These are phyloP conservation scores for Trichosurus vulpecula DNA, from an alignment of 2,797 vertebrate genomes.

Conservation along the genomic window DNA sequence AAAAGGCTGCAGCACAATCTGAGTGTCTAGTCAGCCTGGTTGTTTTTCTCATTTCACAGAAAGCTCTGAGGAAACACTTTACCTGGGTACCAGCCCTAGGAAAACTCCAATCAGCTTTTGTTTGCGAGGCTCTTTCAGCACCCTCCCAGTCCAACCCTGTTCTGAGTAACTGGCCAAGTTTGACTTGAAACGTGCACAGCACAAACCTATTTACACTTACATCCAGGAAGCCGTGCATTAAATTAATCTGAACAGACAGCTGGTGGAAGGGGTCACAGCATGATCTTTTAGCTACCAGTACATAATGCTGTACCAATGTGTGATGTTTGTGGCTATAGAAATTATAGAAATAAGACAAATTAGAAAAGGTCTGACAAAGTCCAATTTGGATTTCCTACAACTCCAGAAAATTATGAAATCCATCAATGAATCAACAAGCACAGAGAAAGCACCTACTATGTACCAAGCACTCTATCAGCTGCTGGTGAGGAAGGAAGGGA, in stretches of 20 bases:
- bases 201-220: not conserved
- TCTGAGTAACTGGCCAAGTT: not conserved
- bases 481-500: not conserved
- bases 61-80: not conserved
- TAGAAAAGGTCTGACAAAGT: not conserved
- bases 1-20: not conserved
- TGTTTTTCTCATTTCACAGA: not conserved
- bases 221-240: not conserved
- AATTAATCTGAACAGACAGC: not conserved
- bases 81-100: not conserved
- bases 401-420: not conserved
- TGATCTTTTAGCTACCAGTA: not conserved
- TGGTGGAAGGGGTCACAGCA: not conserved
- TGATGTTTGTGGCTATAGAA: not conserved
- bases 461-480: not conserved
- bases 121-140: slow-evolving; percentile 16
- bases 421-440: not conserved
- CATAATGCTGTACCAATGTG: not conserved
- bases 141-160: not conserved
- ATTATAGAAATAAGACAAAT: not conserved
- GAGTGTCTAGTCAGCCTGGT: not conserved
- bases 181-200: slow-evolving; percentile 14
- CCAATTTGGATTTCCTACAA: not conserved
- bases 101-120: slow-evolving; percentile 2
- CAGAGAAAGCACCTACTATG: not conserved